Percentiles rank a stretch among this genome's conserved stretches.
Evolutionary conservation across 2,113 vertebrate species (phyloP).

Genomic region (Phalacrocorax carbo): DNA sequence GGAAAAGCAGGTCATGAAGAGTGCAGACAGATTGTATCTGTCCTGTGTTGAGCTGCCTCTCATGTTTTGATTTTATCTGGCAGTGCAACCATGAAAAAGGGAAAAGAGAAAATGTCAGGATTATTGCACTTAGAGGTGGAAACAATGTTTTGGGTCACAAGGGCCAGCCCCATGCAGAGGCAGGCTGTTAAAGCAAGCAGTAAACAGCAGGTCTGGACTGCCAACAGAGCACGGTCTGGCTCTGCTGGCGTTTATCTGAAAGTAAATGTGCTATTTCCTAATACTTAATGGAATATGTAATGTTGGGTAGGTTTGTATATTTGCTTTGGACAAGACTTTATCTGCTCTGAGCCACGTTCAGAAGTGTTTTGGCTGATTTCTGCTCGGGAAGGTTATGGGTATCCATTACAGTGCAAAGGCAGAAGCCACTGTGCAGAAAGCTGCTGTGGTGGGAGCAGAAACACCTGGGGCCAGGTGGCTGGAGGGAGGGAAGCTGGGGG

Average conservation of each 20-base stretch:
- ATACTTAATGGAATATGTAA: slow-evolving; percentile 1
- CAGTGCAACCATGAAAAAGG: not conserved
- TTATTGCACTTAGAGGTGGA: not conserved
- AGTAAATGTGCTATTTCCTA: slow-evolving; percentile 17
- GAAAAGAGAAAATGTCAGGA: not conserved
- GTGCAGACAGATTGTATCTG: not conserved
- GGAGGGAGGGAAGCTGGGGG: not conserved
- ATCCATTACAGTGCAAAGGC: accelerated
- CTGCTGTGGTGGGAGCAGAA: not conserved
- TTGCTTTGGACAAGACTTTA: slow-evolving; percentile 51
- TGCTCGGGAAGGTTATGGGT: not conserved
- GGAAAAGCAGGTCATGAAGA: not conserved
- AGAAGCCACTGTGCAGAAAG: not conserved
- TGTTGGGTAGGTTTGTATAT: not conserved
- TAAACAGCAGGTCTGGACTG: not conserved
- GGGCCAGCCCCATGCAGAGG: not conserved
- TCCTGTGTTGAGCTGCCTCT: not conserved
- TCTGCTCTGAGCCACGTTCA: not conserved
- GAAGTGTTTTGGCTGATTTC: slow-evolving; percentile 7
- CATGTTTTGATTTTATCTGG: not conserved
- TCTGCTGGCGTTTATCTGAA: slow-evolving; percentile 13
- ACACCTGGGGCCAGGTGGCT: not conserved
- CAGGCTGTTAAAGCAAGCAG: not conserved
- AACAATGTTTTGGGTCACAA: not conserved
- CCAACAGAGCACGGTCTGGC: not conserved